Percentiles rank a stretch among this genome's conserved stretches.
phyloP scores from a whole-genome alignment of 2,113 vertebrate species.

The Eclectus roratus region DNA sequence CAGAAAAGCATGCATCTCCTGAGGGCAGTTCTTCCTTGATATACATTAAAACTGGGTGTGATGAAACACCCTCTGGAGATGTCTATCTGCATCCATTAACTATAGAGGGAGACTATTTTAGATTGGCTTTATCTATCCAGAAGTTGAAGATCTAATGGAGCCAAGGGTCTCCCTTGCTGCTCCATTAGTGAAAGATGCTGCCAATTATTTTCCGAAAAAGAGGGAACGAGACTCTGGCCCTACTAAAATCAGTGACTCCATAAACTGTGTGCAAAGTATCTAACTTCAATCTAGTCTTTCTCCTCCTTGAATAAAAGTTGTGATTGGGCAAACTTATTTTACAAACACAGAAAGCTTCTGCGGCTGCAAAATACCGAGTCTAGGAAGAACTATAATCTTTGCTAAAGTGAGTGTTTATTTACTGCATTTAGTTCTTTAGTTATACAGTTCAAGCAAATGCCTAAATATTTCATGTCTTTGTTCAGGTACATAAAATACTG shows the following conservation, averaged over 20 bases:
- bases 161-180: not conserved
- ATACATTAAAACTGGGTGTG: constrained; percentile 30
- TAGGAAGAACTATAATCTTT: not conserved
- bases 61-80: constrained; percentile 35
- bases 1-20: constrained; percentile 14
- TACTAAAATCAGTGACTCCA: not conserved
- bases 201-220: not conserved
- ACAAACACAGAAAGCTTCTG: not conserved
- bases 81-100: constrained; percentile 31
- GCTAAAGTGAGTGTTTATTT: not conserved
- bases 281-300: not conserved
- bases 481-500: not conserved
- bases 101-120: not conserved
- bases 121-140: not conserved
- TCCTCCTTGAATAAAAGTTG: not conserved
- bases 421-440: not conserved
- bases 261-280: not conserved
- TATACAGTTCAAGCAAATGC: not conserved
- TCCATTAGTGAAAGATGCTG: not conserved
- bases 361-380: not conserved
- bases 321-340: not conserved
- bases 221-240: not conserved
- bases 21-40: constrained; percentile 8
- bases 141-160: not conserved
- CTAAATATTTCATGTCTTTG: not conserved